These are phyloP conservation scores for Myotis myotis DNA, from an alignment of 2,797 vertebrate species.

Conservation along the genomic window DNA sequence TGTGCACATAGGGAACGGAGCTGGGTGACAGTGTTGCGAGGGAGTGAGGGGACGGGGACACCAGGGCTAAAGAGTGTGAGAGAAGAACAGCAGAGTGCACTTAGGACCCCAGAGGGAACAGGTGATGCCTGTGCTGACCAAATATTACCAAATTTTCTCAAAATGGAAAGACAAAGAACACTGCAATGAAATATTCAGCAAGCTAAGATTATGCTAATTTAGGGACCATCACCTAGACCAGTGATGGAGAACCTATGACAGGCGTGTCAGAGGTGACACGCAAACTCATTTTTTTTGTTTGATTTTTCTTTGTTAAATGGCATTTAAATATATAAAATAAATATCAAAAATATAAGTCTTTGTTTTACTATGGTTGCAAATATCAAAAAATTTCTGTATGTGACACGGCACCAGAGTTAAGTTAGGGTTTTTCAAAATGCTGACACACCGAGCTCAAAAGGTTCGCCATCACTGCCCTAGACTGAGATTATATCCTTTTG, in stretches of 20 bases:
- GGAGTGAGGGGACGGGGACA: fast-evolving
- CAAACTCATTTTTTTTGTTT: no score
- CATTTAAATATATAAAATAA: no score
- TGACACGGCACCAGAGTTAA: no score
- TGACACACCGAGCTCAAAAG: no score
- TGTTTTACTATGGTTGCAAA: no score
- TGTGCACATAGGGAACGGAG: neutral
- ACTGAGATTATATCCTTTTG: neutral
- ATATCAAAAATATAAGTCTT: no score
- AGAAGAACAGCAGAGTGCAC: neutral
- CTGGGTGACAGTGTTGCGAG: neutral
- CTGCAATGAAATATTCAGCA: neutral
- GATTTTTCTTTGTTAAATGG: no score
- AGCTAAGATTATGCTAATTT: neutral
- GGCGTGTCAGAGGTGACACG: no score
- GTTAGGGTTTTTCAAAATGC: no score
- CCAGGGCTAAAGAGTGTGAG: neutral
- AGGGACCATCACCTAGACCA: neutral
- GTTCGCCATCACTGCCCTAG: no score
- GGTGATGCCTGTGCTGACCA: neutral
- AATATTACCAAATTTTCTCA: neutral
- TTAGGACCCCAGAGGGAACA: neutral
- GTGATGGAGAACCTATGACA: no score
- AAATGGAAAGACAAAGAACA: neutral
- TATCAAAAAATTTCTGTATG: no score